Evolutionary conservation across 2,888 invertebrate genomes (phyloP).

Genomic region (Standfussiana lucernea): DNA sequence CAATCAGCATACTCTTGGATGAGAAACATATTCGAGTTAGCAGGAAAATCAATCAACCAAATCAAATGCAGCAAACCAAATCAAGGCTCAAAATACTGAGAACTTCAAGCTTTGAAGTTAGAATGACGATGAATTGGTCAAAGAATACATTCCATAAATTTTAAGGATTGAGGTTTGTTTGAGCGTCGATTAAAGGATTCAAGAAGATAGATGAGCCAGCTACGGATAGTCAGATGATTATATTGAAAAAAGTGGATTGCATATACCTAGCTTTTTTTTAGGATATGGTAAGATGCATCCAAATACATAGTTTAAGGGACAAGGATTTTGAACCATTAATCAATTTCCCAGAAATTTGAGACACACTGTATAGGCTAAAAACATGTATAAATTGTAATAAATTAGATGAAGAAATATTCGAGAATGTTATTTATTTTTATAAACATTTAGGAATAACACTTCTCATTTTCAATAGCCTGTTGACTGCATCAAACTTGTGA

Average conservation of each 20-base stretch:
- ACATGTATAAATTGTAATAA: not conserved
- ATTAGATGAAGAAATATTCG: not conserved
- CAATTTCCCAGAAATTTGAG: not conserved
- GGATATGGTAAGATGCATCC: not conserved
- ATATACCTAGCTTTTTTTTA: not conserved
- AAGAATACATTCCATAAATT: not conserved
- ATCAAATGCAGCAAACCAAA: not conserved
- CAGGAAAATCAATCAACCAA: not conserved
- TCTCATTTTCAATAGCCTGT: too few relatives aligned
- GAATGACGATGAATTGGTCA: not conserved
- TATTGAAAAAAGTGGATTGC: not conserved
- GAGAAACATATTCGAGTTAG: not conserved
- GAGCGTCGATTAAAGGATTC: not conserved
- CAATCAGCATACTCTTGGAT: not conserved
- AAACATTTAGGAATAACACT: not conserved
- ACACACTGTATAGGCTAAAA: not conserved
- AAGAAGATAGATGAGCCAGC: not conserved
- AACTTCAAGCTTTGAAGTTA: not conserved
- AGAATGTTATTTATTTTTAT: constrained; percentile 2
- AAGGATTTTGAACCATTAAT: not conserved
- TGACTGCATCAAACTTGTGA: not conserved
- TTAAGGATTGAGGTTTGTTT: too few relatives aligned
- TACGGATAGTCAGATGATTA: not conserved
- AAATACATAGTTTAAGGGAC: not conserved
- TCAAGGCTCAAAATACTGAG: not conserved